Evolutionary conservation across 2,113 vertebrate species (phyloP), one percentile per base, ranked within the genome.

Genomic region (Periophthalmus modestus): DNA sequence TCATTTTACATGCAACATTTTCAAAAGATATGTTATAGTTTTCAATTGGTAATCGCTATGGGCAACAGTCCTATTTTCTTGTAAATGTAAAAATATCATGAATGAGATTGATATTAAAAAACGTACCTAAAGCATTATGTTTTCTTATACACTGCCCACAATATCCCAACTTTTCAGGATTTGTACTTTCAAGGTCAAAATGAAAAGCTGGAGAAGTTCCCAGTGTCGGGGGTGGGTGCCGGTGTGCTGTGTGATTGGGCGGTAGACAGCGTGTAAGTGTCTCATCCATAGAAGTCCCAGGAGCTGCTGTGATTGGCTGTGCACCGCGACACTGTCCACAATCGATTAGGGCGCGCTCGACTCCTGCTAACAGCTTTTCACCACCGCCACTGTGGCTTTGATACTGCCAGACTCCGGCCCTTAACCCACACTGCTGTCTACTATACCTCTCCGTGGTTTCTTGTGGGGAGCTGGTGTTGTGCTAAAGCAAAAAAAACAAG

Each of bases 281-380:
- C 86, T 84, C 89, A 91, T 89, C 88, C 85, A 78, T 77, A 87
- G 88, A 82, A 90, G 89, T 91, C 91, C 73, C 75, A 86, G 80
- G 90, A 88, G 88, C 90, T 83, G 81, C 72, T 69, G 77, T 90
- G 90, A 93, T 92, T 91, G 92, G 91, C 90, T 89, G 86, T 80
- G 86, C 88, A 89, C 85, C 78, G 82, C 75, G 79, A 83, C 84
- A 83, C 90, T 87, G 90, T 91, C 93, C 92, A 91, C 91, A 94
- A 94, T 94, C 90, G 93, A 94, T 94, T 94, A 93, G 81, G 89
- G 89, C 81, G 77, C 87, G 87, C 84, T 81, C 86, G 87, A 87
- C 91, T 92, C 89, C 87, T 74, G 80, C 89, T 93, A 92, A 93
- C 92, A 92, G 92, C 90, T 93, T 94, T 92, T 92, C 88, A 90